Base-by-base conservation (phyloP, 2,888 invertebrate species). In the Drosophila nigricruria region DNA sequence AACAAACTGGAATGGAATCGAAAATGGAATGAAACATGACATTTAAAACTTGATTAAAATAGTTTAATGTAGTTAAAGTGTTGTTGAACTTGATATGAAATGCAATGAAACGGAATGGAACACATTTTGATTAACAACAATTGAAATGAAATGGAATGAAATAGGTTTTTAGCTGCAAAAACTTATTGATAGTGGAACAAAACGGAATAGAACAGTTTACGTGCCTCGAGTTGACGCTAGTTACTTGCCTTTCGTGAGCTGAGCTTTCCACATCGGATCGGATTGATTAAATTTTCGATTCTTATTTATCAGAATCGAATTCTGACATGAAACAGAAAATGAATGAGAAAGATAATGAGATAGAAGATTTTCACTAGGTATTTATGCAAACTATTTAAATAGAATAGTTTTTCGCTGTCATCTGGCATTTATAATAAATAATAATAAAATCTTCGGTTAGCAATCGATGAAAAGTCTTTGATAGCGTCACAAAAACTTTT, bases 391-490 rank as follows among this genome's bases (percentile, higher is more conserved):
- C 12, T 42, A 54, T n/a, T 42, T 56, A 40, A 56, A 30, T 36
- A n/a, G 34, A 45, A 30, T 49, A 45, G 30, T 23, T 47, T 12
- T 40, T 23, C 18, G 47, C 23, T 38, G 23, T 20, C 59, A 27
- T 43, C 25, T 20, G n/a, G 27, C 10, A 45, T 38, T 38, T 36
- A 14, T 20, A 34, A 10, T 20, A 16, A 36, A 14, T 16, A 30
- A 34, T 25, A 3, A 3, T 45, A 20, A 43, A 14, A 23, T 14
- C 32, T 34, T n/a, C 20, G 3, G 36, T 20, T n/a, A 8, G 20
- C 38, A 50, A 47, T 45, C 45, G 56, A 54, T 52, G 23, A 30
- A 52, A 32, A 32, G 49, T 20, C 65, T 64, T 64, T 16, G 38
- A 53, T 40, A 27, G 14, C 30, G 30, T 38, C 47, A 23, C 14